Base-by-base conservation (phyloP, 2,888 invertebrate genomes). In the Aphodius sticticus region DNA sequence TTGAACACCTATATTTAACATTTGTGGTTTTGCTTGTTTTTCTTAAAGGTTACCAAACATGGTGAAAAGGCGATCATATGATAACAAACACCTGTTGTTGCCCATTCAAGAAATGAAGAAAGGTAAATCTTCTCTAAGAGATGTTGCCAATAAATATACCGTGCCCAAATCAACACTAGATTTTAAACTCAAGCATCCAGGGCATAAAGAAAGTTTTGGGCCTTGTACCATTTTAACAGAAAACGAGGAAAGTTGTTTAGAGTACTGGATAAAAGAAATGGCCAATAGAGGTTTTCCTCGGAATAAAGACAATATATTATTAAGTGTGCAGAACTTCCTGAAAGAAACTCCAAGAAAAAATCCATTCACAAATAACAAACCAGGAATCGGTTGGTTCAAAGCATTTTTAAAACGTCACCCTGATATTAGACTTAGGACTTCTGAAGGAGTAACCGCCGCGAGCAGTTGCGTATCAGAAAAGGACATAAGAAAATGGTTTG, bases 81-180 rank as follows among this genome's bases (percentile, higher is more conserved):
- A 26, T 26, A 1, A 1, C 2, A 26, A 26, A 26, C 26, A 26
- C 26, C 1, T 26, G 26, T 26, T 26, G 26, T 26, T 26, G 26
- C 2, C 26, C 1, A 26, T 26, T 26, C 26, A 26, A 26, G 78
- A 72, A 35, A 53, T 74, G 53, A 69, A 78, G 69, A 78, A 16
- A 74, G 75, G 75, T 16, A n/a, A 78, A 75, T 69, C 38, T 26
- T 78, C 75, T 38, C 14, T 78, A 35, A 74, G 78, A 78, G 36
- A 69, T 69, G 69, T 75, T n/a, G 78, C 75, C 69, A 79, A 79
- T 12, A 79, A 76, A 76, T 78, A 79, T 76, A 70, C 70, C 53
- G 71, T 79, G 70, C 79, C 79, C 16, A 16, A 69, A 76, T 37
- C 76, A 16, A 79, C 76, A 16, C 16, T 79, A 37, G 26, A 79